A percentile compares a stretch with the other conserved stretches of the same genome.
Evolutionary conservation across 2,888 invertebrate species (phyloP).

Genomic region (Agrilus mali): DNA sequence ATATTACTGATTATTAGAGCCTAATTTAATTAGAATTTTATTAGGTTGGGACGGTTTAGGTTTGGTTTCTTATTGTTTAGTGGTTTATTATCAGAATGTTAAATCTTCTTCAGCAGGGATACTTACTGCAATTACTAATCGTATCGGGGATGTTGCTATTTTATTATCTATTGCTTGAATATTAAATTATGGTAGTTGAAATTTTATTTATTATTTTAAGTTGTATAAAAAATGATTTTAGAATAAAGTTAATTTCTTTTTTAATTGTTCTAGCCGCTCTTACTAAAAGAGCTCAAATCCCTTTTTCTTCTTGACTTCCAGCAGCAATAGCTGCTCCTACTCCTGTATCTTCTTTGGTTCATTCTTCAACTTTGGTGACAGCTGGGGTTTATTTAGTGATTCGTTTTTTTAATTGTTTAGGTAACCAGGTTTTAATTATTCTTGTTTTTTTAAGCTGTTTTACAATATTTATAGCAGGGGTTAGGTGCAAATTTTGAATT

Average conservation of each 20-base stretch:
- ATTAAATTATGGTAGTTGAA: slow-evolving; percentile 26
- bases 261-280: slow-evolving; percentile 44
- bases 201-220: slow-evolving; percentile 28
- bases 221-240: slow-evolving; percentile 35
- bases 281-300: slow-evolving; percentile 71
- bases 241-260: slow-evolving; percentile 33
- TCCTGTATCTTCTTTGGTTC: slow-evolving; percentile 54
- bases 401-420: slow-evolving; percentile 48
- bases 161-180: slow-evolving; percentile 35
- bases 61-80: slow-evolving; percentile 58
- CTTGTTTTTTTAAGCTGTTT: slow-evolving; percentile 46
- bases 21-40: slow-evolving; percentile 57
- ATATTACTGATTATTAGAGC: slow-evolving; percentile 53
- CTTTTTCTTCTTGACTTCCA: slow-evolving; percentile 65
- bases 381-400: slow-evolving; percentile 63
- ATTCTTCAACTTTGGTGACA: slow-evolving; percentile 68
- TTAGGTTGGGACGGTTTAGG: slow-evolving; percentile 64
- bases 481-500: slow-evolving; percentile 49
- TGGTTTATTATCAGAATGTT: slow-evolving; percentile 57
- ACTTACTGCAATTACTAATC: slow-evolving; percentile 60
- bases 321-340: slow-evolving; percentile 67
- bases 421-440: slow-evolving; percentile 32
- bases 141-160: slow-evolving; percentile 58
- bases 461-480: slow-evolving; percentile 49
- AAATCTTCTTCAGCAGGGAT: slow-evolving; percentile 58